These are phyloP conservation scores for Pollenia amentaria DNA, from an alignment of 2,888 invertebrate species.

Conservation along the genomic window DNA sequence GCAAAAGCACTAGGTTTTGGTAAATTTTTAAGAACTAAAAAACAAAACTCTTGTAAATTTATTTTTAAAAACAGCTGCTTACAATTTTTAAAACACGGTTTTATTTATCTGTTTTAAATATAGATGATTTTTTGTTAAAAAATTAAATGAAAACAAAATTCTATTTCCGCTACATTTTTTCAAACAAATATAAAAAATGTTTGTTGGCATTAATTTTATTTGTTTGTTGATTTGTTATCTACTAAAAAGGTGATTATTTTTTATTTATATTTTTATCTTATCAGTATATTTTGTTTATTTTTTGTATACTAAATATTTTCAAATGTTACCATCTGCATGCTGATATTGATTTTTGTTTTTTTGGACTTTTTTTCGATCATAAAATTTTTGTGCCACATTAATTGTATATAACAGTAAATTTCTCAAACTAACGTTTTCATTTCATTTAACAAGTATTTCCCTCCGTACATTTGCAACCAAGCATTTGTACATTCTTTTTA, in stretches of 20 bases:
- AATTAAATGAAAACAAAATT: not conserved
- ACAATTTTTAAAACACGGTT: not conserved
- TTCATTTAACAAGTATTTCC: too few species aligned
- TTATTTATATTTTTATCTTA: not conserved
- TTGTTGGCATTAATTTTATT: not conserved
- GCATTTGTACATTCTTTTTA: too few species aligned
- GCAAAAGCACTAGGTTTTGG: too few species aligned
- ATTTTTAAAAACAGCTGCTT: too few species aligned
- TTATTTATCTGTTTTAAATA: not conserved
- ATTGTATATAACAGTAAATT: too few species aligned
- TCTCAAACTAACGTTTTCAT: too few species aligned
- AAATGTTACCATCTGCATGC: constrained; percentile 14
- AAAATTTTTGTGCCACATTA: too few species aligned
- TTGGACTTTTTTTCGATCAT: too few species aligned
- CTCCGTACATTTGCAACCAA: too few species aligned
- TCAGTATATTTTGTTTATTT: not conserved
- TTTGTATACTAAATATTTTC: not conserved
- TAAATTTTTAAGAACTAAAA: too few species aligned
- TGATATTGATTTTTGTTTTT: not conserved
- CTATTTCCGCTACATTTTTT: not conserved
- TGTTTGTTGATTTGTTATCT: not conserved
- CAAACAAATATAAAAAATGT: not conserved
- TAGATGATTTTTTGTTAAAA: not conserved
- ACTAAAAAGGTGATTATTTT: too few species aligned
- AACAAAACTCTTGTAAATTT: too few species aligned